A percentile compares a stretch with the other conserved stretches of the same genome.
These are phyloP conservation scores for Perdix hodgsoniae DNA, from an alignment of 2,797 vertebrate species.

Conservation along the genomic window DNA sequence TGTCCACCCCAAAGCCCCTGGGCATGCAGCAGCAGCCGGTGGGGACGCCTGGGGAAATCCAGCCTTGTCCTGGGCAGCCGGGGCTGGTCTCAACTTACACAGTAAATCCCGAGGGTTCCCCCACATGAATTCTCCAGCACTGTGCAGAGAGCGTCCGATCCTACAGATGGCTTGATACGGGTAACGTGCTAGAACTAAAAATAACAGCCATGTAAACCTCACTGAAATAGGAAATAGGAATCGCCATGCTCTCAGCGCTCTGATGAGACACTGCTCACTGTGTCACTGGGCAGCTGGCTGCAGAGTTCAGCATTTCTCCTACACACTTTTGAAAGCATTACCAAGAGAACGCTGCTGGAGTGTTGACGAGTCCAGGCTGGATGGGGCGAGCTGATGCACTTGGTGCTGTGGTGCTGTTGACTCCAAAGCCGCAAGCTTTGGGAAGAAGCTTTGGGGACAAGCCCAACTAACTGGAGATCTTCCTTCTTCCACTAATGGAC, in stretches of 20 bases:
- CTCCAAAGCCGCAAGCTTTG: not conserved
- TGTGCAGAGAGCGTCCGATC: not conserved
- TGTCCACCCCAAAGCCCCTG: not conserved
- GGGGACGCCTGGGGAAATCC: not conserved
- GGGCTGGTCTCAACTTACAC: not conserved
- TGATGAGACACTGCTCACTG: not conserved
- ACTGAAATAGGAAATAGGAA: not conserved
- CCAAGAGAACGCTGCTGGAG: constrained; percentile 32
- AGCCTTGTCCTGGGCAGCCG: not conserved
- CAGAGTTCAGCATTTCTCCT: not conserved
- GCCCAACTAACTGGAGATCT: not conserved
- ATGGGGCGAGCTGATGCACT: not conserved
- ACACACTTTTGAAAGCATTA: not conserved
- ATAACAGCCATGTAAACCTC: not conserved
- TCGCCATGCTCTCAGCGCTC: accelerated
- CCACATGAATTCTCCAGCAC: not conserved
- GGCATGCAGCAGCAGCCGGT: not conserved
- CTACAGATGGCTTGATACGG: not conserved
- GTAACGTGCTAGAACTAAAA: constrained; percentile 45
- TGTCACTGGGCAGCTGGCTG: not conserved
- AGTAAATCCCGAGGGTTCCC: constrained; percentile 57
- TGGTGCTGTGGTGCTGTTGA: accelerated
- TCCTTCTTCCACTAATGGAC: not conserved
- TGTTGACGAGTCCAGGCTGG: not conserved
- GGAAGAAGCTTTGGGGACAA: not conserved